phyloP scores from a whole-genome alignment of 2,888 invertebrate species.

The Himalopsyche japonica region DNA sequence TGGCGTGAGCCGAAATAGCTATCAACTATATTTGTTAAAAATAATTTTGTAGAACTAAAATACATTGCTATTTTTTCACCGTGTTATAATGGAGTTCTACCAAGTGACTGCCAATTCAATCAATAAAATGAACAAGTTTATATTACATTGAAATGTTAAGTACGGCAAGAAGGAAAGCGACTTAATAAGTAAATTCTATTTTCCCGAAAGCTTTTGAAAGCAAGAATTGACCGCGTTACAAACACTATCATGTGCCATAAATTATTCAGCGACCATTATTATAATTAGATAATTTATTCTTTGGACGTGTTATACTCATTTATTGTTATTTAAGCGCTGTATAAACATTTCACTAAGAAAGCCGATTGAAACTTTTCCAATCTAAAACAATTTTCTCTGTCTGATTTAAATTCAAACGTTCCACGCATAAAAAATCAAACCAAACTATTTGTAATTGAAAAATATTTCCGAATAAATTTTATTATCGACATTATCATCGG shows the following conservation, averaged over 20 bases:
- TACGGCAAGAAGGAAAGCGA: background rate
- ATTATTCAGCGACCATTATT: background rate
- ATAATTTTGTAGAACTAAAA: too few relatives aligned
- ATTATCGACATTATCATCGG: background rate
- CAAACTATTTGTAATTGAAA: too few relatives aligned
- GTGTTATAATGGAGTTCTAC: too few relatives aligned
- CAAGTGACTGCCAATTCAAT: too few relatives aligned
- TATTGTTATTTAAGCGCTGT: background rate
- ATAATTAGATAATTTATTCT: background rate
- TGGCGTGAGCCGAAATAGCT: too few relatives aligned
- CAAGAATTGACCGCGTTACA: background rate
- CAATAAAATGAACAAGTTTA: too few relatives aligned
- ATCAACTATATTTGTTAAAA: too few relatives aligned
- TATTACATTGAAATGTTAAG: too few relatives aligned
- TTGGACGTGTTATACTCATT: background rate
- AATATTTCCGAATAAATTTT: background rate
- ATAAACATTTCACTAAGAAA: background rate
- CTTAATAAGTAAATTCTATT: background rate
- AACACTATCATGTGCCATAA: background rate
- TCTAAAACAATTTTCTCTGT: background rate
- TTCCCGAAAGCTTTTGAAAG: background rate
- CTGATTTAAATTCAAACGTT: background rate
- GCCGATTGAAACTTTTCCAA: background rate
- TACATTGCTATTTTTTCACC: too few relatives aligned
- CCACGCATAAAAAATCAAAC: background rate